Conservation (phyloP, 35 echinoderm and acorn worm species). For the Amphiura filiformis region DNA sequence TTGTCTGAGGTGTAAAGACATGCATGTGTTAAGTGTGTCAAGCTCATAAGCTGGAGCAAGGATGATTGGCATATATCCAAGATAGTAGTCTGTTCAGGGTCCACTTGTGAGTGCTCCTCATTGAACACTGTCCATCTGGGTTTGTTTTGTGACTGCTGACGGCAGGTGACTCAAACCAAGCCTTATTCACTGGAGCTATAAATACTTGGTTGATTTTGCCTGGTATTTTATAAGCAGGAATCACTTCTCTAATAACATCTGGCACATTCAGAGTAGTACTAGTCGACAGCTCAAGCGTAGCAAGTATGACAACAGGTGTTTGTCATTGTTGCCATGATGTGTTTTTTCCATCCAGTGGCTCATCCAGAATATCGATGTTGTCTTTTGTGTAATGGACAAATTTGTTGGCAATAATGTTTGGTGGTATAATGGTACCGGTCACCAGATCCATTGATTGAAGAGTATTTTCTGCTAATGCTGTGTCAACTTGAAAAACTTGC, state of each 20-base stretch:
- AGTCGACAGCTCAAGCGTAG: conserved; percentile 1
- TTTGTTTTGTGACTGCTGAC: neutral
- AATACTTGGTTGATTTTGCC: neutral
- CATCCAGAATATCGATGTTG: conserved; percentile 60
- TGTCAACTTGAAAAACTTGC: conserved; percentile 24
- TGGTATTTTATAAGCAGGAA: neutral
- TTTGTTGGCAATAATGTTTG: neutral
- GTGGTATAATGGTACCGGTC: conserved; percentile 35
- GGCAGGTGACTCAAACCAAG: neutral
- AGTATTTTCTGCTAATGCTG: conserved; percentile 17
- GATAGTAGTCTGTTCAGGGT: conserved; percentile 13
- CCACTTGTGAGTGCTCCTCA: neutral
- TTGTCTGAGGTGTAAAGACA: conserved; percentile 27
- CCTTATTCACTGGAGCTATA: neutral
- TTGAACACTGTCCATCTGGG: conserved; percentile 55
- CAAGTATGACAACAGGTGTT: neutral
- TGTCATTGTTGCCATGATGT: conserved; percentile 27
- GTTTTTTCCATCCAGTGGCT: conserved; percentile 40
- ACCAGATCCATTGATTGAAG: conserved; percentile 14
- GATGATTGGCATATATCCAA: conserved; percentile 42
- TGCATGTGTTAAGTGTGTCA: conserved; percentile 39
- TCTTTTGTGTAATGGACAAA: conserved; percentile 40
- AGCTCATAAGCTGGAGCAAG: conserved; percentile 45
- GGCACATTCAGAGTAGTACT: conserved; percentile 1
- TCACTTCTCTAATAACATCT: neutral